Base-by-base conservation (phyloP, 2,797 vertebrate species). In the Rhyacichthys aspro region DNA sequence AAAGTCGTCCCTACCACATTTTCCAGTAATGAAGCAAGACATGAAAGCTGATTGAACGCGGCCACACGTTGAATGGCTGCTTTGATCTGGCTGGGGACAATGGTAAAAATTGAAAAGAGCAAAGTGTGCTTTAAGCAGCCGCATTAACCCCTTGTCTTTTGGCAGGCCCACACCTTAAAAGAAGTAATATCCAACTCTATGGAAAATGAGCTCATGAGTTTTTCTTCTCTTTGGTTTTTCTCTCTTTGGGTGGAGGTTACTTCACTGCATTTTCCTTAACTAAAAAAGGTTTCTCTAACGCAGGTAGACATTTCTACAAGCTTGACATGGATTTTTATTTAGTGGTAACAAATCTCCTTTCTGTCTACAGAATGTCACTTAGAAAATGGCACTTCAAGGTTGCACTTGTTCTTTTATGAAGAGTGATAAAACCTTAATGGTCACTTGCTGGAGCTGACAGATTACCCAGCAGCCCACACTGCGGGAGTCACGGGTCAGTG, bases 11-110 rank as follows among this genome's bases (percentile, higher is more conserved):
- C 43, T 73, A 44, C 41, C 82, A 9, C 61, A 92, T 93, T 90
- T 87, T 89, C 81, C 85, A 86, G 88, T 89, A 91, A 91, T 90
- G 90, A 92, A 88, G 86, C 82, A 85, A 87, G 87, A 87, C 87
- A 91, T 90, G 88, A 90, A 92, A 91, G 89, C 89, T 85, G 56
- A 64, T 41, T 78, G 85, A 89, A 71, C 66, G 60, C 72, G 67
- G 84, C 63, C 19, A 78, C 80, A 70, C 58, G 82, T 82, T 91
- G 80, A 90, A 92, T 90, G 82, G 61, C 65, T 66, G 81, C 79
- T 92, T 92, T 93, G 91, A 93, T 89, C 79, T 89, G 8, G 43
- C 43, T 54, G 23, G 52, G 78, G 84, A 90, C 89, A 93, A 92
- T 91, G 78, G 78, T 50, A 64, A 86, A 83, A 88, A 75, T 76